These are phyloP conservation scores for Holacanthella duospinosa DNA, from an alignment of 2,888 invertebrate genomes.

Conservation along the genomic window DNA sequence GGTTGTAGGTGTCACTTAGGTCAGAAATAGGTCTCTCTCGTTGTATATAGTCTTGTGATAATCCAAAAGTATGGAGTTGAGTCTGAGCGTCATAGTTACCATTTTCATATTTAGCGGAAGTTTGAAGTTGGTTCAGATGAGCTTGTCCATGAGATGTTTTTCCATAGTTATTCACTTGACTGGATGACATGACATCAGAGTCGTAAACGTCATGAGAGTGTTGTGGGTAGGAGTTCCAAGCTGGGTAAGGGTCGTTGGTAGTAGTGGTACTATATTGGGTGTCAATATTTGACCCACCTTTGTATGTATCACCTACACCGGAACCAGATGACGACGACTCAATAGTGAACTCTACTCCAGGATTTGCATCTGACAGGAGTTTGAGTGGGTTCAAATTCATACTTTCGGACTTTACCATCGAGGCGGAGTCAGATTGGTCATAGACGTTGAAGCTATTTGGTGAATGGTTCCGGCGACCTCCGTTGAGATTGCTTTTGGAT, in stretches of 20 bases:
- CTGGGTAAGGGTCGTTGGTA: neutral
- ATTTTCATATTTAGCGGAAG: neutral
- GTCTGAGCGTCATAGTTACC: neutral
- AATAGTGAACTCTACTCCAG: constrained; percentile 3
- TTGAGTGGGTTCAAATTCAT: neutral
- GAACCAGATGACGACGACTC: neutral
- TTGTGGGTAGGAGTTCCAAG: neutral
- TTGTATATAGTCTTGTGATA: neutral
- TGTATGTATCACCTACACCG: constrained; percentile 3
- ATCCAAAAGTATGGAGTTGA: neutral
- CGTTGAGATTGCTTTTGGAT: neutral
- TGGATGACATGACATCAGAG: neutral
- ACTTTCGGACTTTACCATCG: neutral
- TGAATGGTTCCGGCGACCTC: neutral
- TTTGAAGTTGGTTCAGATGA: neutral
- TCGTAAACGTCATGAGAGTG: neutral
- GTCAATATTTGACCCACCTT: neutral
- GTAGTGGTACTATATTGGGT: neutral
- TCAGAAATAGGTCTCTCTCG: neutral
- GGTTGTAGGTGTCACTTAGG: constrained; percentile 1
- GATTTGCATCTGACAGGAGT: constrained; percentile 3
- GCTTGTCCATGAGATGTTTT: neutral
- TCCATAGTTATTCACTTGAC: neutral
- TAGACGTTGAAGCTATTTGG: constrained; percentile 10
- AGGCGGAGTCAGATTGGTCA: neutral